These are phyloP conservation scores for Petrolisthes manimaculis DNA, from an alignment of 2,888 invertebrate species.

Conservation along the genomic window DNA sequence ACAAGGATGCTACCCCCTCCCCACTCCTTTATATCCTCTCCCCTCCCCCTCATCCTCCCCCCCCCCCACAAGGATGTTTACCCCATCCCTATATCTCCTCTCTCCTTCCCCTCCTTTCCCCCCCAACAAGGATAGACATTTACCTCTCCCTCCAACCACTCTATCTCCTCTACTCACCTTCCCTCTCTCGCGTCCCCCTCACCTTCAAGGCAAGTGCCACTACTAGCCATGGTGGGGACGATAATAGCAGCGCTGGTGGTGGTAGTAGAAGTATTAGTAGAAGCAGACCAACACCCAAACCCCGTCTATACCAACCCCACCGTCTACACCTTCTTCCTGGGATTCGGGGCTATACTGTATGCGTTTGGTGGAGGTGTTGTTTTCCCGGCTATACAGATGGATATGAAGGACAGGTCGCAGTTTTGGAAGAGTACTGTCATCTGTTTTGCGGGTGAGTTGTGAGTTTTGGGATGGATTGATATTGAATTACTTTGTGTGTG, in stretches of 20 bases:
- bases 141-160: not conserved
- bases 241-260: constrained; percentile 77
- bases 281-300: constrained; percentile 71
- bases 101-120: not conserved
- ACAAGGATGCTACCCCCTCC: not conserved
- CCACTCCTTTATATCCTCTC: not conserved
- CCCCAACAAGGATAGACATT: too few species aligned
- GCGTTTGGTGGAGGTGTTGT: constrained; percentile 81
- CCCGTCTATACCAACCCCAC: constrained; percentile 73
- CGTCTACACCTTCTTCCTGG: constrained; percentile 77
- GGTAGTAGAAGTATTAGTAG: constrained; percentile 76
- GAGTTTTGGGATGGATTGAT: too few species aligned
- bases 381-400: constrained; percentile 84
- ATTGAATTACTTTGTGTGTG: too few species aligned
- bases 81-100: not conserved
- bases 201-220: constrained; percentile 54
- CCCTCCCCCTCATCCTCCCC: not conserved
- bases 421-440: constrained; percentile 72
- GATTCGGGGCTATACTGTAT: constrained; percentile 79
- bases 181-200: not conserved
- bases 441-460: constrained; percentile 75
- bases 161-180: not conserved
- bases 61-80: too few species aligned
- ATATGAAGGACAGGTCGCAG: constrained; percentile 78
- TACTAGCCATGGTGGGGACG: constrained; percentile 70